These are phyloP conservation scores for Loripinus fragilis DNA, from an alignment of 2,888 invertebrate genomes.

Conservation along the genomic window DNA sequence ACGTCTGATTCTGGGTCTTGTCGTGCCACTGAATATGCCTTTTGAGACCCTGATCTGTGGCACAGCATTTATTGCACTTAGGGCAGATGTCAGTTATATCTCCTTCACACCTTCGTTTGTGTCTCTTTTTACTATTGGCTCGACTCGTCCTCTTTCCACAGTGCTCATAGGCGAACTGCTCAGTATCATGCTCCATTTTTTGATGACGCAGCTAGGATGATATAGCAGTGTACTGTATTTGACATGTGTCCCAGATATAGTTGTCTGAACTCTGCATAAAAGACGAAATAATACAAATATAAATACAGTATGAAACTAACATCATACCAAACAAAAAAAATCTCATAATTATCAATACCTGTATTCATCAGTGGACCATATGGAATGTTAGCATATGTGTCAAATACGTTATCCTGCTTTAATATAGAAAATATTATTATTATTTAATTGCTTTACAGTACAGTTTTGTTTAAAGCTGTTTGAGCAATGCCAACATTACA, in stretches of 20 bases:
- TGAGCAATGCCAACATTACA: too few relatives aligned
- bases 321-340: too few relatives aligned
- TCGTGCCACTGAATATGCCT: slow-evolving; percentile 29
- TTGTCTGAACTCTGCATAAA: slow-evolving; percentile 3
- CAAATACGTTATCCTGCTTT: too few relatives aligned
- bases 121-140: neutral
- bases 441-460: slow-evolving; percentile 2
- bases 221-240: slow-evolving; percentile 4
- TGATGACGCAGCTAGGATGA: neutral
- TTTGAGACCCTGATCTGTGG: slow-evolving; percentile 15
- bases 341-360: too few relatives aligned
- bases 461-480: neutral
- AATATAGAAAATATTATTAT: too few relatives aligned
- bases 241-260: neutral
- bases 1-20: slow-evolving; percentile 3
- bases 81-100: neutral
- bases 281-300: slow-evolving; percentile 5
- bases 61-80: slow-evolving; percentile 18
- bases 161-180: slow-evolving; percentile 9
- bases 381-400: too few relatives aligned
- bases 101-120: slow-evolving; percentile 28
- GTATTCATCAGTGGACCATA: too few relatives aligned
- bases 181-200: neutral
- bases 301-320: too few relatives aligned
- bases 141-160: slow-evolving; percentile 24